These are phyloP conservation scores for Drosophila demipolita DNA, from an alignment of 2,888 invertebrate genomes.

Conservation along the genomic window DNA sequence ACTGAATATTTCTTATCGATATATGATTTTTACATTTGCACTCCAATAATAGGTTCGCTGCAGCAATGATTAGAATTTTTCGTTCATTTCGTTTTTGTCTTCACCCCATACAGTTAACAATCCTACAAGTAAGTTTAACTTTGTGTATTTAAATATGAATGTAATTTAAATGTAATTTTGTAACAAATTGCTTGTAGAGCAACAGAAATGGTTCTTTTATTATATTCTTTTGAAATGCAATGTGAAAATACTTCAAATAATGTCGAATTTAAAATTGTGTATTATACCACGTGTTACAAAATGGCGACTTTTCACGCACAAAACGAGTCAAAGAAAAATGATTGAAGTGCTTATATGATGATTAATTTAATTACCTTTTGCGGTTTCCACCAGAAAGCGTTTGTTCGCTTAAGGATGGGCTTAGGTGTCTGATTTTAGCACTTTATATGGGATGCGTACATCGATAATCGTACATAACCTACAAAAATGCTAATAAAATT, in stretches of 20 bases:
- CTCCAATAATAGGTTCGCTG: background rate
- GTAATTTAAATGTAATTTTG: background rate
- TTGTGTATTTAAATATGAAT: background rate
- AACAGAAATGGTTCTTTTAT: background rate
- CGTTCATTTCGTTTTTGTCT: constrained; percentile 85
- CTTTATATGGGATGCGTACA: background rate
- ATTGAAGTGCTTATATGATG: constrained; percentile 78
- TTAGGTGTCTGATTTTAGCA: constrained; percentile 82
- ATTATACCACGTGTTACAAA: constrained; percentile 68
- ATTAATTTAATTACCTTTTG: constrained; percentile 83
- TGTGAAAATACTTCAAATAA: background rate
- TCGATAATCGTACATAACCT: constrained; percentile 29
- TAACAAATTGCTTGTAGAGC: background rate
- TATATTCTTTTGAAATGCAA: background rate
- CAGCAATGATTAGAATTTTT: constrained; percentile 40
- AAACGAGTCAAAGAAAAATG: background rate
- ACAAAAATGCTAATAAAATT: constrained; percentile 23
- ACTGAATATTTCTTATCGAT: background rate
- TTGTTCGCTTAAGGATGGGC: constrained; percentile 82
- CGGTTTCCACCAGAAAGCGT: constrained; percentile 85
- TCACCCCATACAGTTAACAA: constrained; percentile 82
- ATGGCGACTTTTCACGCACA: constrained; percentile 60
- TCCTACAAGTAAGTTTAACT: constrained; percentile 82
- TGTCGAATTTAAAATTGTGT: background rate
- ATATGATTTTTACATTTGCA: constrained; percentile 2